Percentiles rank a stretch among this genome's conserved stretches.
phyloP scores from a whole-genome alignment of 2,113 vertebrate species.

The Rhadina sibilatrix region DNA sequence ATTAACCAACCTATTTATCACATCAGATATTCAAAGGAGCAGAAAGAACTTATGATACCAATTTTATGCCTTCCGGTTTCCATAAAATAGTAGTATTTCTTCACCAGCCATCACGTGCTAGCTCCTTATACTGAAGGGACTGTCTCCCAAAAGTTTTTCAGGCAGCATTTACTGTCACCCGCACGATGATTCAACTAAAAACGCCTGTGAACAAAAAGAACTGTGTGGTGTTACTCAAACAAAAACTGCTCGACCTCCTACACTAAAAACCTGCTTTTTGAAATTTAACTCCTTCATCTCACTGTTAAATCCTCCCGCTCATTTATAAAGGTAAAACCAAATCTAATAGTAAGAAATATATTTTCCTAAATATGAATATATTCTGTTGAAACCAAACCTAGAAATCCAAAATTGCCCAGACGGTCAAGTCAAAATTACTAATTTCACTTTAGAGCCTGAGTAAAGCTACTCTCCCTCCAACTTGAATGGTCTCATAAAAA shows the following conservation, averaged over 20 bases:
- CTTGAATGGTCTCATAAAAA: background rate
- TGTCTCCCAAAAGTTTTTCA: background rate
- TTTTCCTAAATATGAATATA: background rate
- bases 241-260: background rate
- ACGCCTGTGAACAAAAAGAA: background rate
- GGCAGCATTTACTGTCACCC: background rate
- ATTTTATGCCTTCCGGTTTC: background rate
- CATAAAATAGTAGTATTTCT: background rate
- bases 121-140: background rate
- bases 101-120: background rate
- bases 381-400: background rate
- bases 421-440: background rate
- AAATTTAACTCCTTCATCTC: background rate
- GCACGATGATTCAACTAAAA: background rate
- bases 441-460: background rate
- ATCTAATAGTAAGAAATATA: background rate
- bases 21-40: background rate
- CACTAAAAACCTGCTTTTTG: background rate
- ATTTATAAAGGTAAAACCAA: background rate
- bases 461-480: background rate
- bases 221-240: background rate
- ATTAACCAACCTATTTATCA: background rate
- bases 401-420: background rate
- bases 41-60: background rate
- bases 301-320: background rate